Base-by-base conservation (phyloP, 2,888 invertebrate genomes). In the Diadegma fenestrale region DNA sequence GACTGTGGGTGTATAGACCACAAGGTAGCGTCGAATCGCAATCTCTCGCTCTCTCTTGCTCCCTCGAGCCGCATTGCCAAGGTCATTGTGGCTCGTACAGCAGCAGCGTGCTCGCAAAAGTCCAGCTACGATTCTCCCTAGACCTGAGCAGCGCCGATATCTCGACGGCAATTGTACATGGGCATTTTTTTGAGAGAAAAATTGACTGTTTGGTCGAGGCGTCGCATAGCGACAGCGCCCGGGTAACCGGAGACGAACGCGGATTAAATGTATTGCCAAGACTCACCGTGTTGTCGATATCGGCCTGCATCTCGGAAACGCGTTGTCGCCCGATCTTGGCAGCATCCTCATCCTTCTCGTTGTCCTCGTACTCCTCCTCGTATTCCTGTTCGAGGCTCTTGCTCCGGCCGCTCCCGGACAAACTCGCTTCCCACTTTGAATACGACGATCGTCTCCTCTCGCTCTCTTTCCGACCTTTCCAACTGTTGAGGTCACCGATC, bases 221-320 rank as follows among this genome's bases (percentile, higher is more conserved):
- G n/a, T n/a, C n/a, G n/a, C n/a, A n/a, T n/a, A n/a, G n/a, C n/a
- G n/a, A n/a, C n/a, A n/a, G n/a, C n/a, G n/a, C n/a, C n/a, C n/a
- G n/a, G n/a, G 37, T 37, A 37, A 37, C 37, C 37, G 37, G 37
- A 37, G 37, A 37, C 10, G 37, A 1, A 37, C 37, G 8, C 7
- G 30, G 8, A 12, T 22, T 14, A 17, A 19, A 8, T 22, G 10
- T 37, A 33, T n/a, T 41, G n/a, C n/a, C 51, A 3, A 12, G 81
- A 91, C 92, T 92, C 63, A 93, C 92, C 90, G 87, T 87, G 78
- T 90, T 91, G 37, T 92, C 92, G 64, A 90, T 89, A 81, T 93
- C 93, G 68, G 91, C 91, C 89, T 92, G 92, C 89, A 91, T 90
- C 72, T 84, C 88, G 8, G 37, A 75, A 26, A 69, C 58, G 22